A percentile compares a stretch with the other conserved stretches of the same genome.
These are phyloP conservation scores for Drosophila affinis DNA, from an alignment of 2,888 invertebrate genomes.

Conservation along the genomic window DNA sequence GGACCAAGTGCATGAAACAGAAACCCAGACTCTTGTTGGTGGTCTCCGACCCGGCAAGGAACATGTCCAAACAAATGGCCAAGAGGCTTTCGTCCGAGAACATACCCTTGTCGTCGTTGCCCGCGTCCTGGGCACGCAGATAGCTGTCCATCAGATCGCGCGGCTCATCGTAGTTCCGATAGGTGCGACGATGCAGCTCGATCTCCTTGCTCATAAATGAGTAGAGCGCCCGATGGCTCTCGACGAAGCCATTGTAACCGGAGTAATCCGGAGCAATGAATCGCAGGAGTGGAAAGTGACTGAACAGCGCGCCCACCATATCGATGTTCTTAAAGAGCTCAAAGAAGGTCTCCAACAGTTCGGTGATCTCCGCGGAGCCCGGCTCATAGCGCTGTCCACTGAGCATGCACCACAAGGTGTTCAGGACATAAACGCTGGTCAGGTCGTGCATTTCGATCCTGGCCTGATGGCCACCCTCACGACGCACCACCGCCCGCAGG, in stretches of 20 bases:
- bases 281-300: conserved; percentile 90
- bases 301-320: conserved; percentile 92
- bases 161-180: conserved; percentile 86
- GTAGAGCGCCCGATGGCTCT: conserved; percentile 89
- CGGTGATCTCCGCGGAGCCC: conserved; percentile 88
- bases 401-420: conserved; percentile 93
- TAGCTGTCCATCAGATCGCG: conserved; percentile 93
- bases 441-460: conserved; percentile 89
- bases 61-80: conserved; percentile 93
- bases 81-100: conserved; percentile 90
- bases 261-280: conserved; percentile 90
- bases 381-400: conserved; percentile 90
- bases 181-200: conserved; percentile 88
- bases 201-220: conserved; percentile 89
- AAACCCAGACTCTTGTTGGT: conserved; percentile 92
- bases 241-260: conserved; percentile 90
- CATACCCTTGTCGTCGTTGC: conserved; percentile 84
- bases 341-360: conserved; percentile 88
- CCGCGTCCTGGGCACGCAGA: conserved; percentile 86
- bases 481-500: conserved; percentile 78
- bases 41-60: conserved; percentile 94
- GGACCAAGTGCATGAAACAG: conserved; percentile 89
- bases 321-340: conserved; percentile 90
- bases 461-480: conserved; percentile 84
- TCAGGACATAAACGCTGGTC: conserved; percentile 90